Evolutionary conservation across 1,140 invertebrate species (phyloP), one percentile per base, ranked within the genome.

Genomic region (Micrasema minimum): DNA sequence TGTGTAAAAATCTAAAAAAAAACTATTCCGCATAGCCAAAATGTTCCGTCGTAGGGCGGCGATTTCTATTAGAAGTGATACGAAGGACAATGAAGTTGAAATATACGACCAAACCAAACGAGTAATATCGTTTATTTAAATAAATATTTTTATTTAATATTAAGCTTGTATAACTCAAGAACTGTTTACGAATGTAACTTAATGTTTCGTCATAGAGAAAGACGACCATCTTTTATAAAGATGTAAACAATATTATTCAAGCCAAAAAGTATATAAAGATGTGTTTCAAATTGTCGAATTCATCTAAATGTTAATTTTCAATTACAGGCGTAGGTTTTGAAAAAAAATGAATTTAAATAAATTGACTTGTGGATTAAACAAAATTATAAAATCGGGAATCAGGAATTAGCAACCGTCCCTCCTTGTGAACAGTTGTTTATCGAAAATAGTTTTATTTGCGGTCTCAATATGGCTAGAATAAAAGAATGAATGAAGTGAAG

Each of bases 131-230:
- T 45, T 64, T 64, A 64, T 64, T 64, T 64, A 64, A 64, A 64
- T 64, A 64, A 64, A 64, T 64, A 46, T 64, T 64, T 64, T 64
- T 64, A 64, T 64, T 64, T 64, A 64, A 64, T 64, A 64, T 64
- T 64, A 64, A 64, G 59, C 59, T 64, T 64, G 59, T 46, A 38
- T 37, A 46, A 64, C 59, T 64, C 59, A 46, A 62, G 12, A 16
- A 59, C 55, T 59, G 51, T 59, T 59, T 38, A 37, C 35, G 26
- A 59, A 59, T n/a, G n/a, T 38, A 59, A 59, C 50, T 53, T 55
- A 16, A 53, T 53, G 16, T 43, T 41, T 59, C 37, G 31, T 59
- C 55, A 14, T 41, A 23, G 18, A 18, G 55, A 59, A 41, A 59
- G 50, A 53, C 14, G 55, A 18, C 14, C 59, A 64, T 64, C 59